Evolutionary conservation across 2,888 invertebrate genomes (phyloP), one percentile per base, ranked within the genome.

Genomic region (Boloria selene): DNA sequence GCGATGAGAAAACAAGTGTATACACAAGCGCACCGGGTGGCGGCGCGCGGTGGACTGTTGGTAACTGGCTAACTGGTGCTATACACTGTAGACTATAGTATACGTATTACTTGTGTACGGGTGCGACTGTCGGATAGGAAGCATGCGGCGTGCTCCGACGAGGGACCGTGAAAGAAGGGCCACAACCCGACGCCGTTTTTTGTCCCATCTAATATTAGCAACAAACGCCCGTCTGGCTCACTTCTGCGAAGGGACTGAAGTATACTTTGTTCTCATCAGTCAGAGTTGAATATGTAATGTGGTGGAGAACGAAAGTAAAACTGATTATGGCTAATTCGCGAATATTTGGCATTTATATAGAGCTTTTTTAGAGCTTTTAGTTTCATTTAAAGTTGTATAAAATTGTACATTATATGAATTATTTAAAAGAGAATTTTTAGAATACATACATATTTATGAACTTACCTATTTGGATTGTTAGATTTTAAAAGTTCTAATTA

Each of bases 141-240:
- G 76, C 77, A 75, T 70, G 68, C 73, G 73, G 63, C 73, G 75
- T 76, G 74, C 73, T 74, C 80, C 77, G 77, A 78, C 81, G 77
- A 81, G 84, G 84, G 85, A 85, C 84, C 83, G 83, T 83, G 84
- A 82, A 84, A 83, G 83, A 85, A 86, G 88, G 85, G 86, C 83
- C 82, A 81, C 82, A 84, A 79, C 82, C 85, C 84, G 83, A 81
- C 81, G 77, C 77, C 76, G 79, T 87, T 89, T 90, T 89, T 90
- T 88, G 83, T 86, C 83, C 84, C 80, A 77, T 84, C 84, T 83
- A 85, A 86, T 86, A 86, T 88, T 88, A 88, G 87, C 86, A 82
- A 83, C 83, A 84, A 84, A 83, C 78, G 79, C 75, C 71, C 78
- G 85, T 81, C 82, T 82, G 83, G 79, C 75, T 79, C 74, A 77